Conservation (phyloP, 1,140 invertebrate species). For the Helicorthomorpha holstii region DNA sequence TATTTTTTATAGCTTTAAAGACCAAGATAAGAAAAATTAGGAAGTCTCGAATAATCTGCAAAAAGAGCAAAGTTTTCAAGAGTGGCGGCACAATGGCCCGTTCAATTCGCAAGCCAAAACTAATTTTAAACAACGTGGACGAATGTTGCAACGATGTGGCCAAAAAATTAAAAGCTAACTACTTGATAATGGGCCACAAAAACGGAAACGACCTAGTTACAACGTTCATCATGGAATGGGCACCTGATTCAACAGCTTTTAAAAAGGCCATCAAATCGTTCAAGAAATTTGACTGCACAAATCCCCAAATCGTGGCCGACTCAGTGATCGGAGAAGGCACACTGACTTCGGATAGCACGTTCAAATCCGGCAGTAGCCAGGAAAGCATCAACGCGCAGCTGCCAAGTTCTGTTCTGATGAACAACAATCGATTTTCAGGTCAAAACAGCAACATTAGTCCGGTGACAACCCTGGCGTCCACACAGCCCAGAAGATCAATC, state of each 20-base stretch:
- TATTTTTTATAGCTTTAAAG: slow-evolving; percentile 5
- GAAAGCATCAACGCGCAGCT: too few relatives aligned
- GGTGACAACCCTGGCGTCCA: too few relatives aligned
- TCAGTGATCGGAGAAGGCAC: slow-evolving; percentile 6
- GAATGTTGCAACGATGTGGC: slow-evolving; percentile 24
- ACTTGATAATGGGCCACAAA: slow-evolving; percentile 33
- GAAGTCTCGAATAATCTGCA: slow-evolving; percentile 5
- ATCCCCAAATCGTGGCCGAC: slow-evolving; percentile 23
- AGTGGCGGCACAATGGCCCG: slow-evolving; percentile 11
- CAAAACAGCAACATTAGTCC: too few relatives aligned
- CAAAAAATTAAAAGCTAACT: slow-evolving; percentile 18
- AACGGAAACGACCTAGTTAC: slow-evolving; percentile 23
- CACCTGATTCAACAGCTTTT: slow-evolving; percentile 22
- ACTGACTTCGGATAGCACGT: too few relatives aligned
- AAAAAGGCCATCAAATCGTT: slow-evolving; percentile 27
- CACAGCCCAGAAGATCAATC: too few relatives aligned
- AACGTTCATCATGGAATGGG: slow-evolving; percentile 31
- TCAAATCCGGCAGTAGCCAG: too few relatives aligned
- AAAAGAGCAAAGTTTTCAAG: slow-evolving; percentile 11
- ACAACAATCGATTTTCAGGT: too few relatives aligned
- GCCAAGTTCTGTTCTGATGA: too few relatives aligned
- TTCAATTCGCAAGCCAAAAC: slow-evolving; percentile 18
- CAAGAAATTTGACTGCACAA: slow-evolving; percentile 27
- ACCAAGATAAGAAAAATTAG: slow-evolving; percentile 9
- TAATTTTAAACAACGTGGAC: slow-evolving; percentile 25